These are phyloP conservation scores for Aleadryas rufinucha DNA, from an alignment of 2,113 vertebrate species.

Conservation along the genomic window DNA sequence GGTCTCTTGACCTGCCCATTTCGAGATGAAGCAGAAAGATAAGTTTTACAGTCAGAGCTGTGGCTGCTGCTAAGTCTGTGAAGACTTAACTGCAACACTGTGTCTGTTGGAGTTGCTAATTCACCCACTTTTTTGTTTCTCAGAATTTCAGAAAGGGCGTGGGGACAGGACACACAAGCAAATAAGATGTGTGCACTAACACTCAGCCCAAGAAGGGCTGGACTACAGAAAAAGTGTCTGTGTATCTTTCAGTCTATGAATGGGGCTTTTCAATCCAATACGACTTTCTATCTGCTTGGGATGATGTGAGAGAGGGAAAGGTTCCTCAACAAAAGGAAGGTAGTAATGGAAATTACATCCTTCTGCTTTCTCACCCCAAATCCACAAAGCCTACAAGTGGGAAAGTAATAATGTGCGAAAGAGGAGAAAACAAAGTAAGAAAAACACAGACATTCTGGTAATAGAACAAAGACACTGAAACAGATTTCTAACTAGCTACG, in stretches of 20 bases:
- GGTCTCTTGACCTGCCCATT: neutral
- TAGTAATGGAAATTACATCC: neutral
- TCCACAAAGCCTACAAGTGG: neutral
- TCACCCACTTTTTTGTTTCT: neutral
- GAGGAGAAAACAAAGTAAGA: neutral
- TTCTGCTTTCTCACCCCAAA: neutral
- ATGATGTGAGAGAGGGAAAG: neutral
- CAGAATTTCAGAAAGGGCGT: neutral
- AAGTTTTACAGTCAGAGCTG: neutral
- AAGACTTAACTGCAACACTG: neutral
- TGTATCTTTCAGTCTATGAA: neutral
- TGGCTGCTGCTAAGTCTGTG: neutral
- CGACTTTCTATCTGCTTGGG: neutral
- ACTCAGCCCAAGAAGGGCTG: neutral
- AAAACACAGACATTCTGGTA: neutral
- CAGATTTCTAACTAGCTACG: neutral
- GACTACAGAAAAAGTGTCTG: neutral
- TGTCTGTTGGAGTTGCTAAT: neutral
- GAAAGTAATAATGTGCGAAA: neutral
- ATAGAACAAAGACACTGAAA: neutral
- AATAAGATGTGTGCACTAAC: neutral
- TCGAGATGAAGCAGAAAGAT: neutral
- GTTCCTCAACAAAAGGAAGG: neutral
- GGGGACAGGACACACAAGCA: neutral
- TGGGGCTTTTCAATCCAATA: neutral